phyloP scores from a whole-genome alignment of 1,140 invertebrate species.

The Achroia grisella region DNA sequence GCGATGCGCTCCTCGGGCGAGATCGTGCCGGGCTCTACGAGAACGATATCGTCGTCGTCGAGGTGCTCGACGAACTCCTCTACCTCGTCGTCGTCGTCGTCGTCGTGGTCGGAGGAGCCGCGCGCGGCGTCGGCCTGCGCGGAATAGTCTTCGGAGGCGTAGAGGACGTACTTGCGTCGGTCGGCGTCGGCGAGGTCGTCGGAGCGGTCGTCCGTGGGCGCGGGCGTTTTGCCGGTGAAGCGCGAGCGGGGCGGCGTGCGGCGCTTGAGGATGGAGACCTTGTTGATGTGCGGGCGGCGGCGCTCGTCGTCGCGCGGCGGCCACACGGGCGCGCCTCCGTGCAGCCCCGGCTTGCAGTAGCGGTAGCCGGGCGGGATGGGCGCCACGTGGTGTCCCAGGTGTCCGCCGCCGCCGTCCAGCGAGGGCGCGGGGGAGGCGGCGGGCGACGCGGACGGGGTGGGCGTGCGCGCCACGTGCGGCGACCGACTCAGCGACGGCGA shows the following conservation, averaged over 20 bases:
- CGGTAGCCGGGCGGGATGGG: constrained; percentile 54
- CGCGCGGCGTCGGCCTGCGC: constrained; percentile 76
- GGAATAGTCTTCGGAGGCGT: constrained; percentile 76
- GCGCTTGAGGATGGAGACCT: constrained; percentile 74
- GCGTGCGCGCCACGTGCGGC: constrained; percentile 68
- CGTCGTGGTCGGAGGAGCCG: constrained; percentile 12
- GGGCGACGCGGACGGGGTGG: constrained; percentile 46
- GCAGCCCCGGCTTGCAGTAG: constrained; percentile 78
- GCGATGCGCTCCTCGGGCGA: constrained; percentile 77
- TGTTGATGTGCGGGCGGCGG: constrained; percentile 71
- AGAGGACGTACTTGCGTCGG: constrained; percentile 76
- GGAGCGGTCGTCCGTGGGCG: constrained; percentile 43
- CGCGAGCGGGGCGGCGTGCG: constrained; percentile 71
- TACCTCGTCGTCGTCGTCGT: constrained; percentile 61
- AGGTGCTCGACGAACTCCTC: constrained; percentile 67
- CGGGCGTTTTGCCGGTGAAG: constrained; percentile 66
- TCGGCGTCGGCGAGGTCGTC: constrained; percentile 73
- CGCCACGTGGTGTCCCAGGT: constrained; percentile 36
- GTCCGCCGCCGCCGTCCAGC: constrained; percentile 30
- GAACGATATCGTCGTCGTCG: constrained; percentile 77
- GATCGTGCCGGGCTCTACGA: constrained; percentile 75
- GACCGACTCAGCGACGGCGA: constrained; percentile 79
- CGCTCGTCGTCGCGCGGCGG: constrained; percentile 45
- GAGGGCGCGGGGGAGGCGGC: constrained; percentile 46
- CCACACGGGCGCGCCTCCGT: constrained; percentile 75